These are phyloP conservation scores for Poeciliopsis paucimaculata DNA, from an alignment of 2,797 vertebrate species.

Conservation along the genomic window DNA sequence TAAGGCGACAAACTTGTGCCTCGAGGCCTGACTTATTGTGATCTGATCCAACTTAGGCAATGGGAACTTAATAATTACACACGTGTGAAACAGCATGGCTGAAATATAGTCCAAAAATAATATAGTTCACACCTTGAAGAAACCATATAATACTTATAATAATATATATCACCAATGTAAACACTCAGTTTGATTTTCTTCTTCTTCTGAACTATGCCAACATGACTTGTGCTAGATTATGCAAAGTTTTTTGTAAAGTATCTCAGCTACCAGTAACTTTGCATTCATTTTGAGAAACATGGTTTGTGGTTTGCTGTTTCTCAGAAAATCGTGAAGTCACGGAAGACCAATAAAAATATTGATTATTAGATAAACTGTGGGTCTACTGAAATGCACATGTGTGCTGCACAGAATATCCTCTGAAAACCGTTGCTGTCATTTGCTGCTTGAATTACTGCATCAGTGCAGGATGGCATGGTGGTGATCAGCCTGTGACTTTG, in stretches of 20 bases:
- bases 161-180: not conserved
- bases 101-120: not conserved
- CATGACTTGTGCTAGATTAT: not conserved
- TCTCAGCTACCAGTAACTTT: not conserved
- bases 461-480: too few species aligned
- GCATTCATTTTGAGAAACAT: not conserved
- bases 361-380: not conserved
- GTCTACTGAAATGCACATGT: not conserved
- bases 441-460: too few species aligned
- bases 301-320: not conserved
- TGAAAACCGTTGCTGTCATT: not conserved
- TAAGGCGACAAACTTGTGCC: not conserved
- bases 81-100: not conserved
- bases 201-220: not conserved
- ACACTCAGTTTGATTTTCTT: not conserved
- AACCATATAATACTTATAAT: not conserved
- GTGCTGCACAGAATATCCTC: not conserved
- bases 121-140: not conserved
- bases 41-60: not conserved
- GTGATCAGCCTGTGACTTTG: too few species aligned
- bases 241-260: not conserved
- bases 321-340: not conserved
- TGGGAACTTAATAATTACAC: not conserved
- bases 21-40: not conserved
- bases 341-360: not conserved